Evolutionary conservation across 2,113 vertebrate genomes (phyloP), one percentile per base, ranked within the genome.

Genomic region (Oryzias curvinotus): DNA sequence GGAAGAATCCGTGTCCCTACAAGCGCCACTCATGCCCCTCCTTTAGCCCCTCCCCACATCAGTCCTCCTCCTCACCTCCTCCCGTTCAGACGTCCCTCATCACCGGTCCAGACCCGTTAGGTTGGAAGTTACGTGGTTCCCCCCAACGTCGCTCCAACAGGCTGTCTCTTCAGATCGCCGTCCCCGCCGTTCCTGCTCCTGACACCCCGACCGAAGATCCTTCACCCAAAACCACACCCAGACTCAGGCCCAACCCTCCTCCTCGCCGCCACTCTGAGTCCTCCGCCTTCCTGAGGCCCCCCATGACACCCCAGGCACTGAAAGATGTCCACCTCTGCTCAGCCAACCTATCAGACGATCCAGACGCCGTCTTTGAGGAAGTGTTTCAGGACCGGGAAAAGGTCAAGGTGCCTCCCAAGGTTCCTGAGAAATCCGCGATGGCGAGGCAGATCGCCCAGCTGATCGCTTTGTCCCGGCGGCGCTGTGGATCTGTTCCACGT

Each of bases 21-120:
- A 94, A 93, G 66, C 92, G 92, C 26, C 83, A 90, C 0, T 95
- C 96, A 87, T 97, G 94, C 45, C 95, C 96, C 0, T 89, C 90
- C 88, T 94, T 63, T 86, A 85, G 72, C 89, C 85, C 36, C 58
- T 91, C 93, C 26, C 10, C 36, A 8, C 10, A 36, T 36, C 36
- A 36, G 36, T 51, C 94, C 80, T 91, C 0, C 92, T 95, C 92
- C 94, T 93, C 93, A 0, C 93, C 95, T 4, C 89, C 94, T 25
- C 89, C 92, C 0, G 46, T 95, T n/a, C 88, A 89, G 65, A 92
- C 93, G 16, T 92, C 93, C 0, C 50, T 52, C 65, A 86, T 94
- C 71, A 89, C 91, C 0, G 93, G 94, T 14, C 93, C 83, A 1
- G 92, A 92, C 44, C 91, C 94, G 0, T 84, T 90, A 17, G 93